These are phyloP conservation scores for Drosophila niveifrons DNA, from an alignment of 2,888 invertebrate genomes.

Conservation along the genomic window DNA sequence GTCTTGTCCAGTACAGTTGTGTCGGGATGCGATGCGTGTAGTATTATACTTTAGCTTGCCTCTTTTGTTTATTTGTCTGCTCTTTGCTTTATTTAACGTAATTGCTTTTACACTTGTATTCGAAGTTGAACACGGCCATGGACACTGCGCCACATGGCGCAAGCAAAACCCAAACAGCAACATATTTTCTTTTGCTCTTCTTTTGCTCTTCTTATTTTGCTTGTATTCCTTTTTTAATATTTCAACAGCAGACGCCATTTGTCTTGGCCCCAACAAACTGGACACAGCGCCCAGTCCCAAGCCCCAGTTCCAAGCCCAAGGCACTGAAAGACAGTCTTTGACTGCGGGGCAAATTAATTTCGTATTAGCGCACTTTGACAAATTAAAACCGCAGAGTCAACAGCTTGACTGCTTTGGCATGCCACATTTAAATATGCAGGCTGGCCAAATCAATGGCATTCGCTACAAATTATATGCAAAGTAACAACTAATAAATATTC, in stretches of 20 bases:
- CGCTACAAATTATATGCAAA: slow-evolving; percentile 78
- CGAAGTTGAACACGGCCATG: slow-evolving; percentile 24
- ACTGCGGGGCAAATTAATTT: slow-evolving; percentile 72
- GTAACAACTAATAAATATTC: slow-evolving; percentile 80
- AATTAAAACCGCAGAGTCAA: slow-evolving; percentile 80
- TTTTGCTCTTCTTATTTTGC: not conserved
- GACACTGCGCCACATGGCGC: slow-evolving; percentile 56
- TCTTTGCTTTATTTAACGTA: slow-evolving; percentile 79
- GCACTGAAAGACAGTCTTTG: slow-evolving; percentile 34
- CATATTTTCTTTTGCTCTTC: slow-evolving; percentile 35
- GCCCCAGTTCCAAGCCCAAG: slow-evolving; percentile 26
- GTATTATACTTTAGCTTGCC: slow-evolving; percentile 44
- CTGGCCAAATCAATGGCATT: slow-evolving; percentile 73
- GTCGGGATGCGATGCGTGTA: slow-evolving; percentile 38
- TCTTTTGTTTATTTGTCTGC: slow-evolving; percentile 68
- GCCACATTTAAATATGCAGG: slow-evolving; percentile 68
- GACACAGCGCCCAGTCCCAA: slow-evolving; percentile 58
- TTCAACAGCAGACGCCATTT: slow-evolving; percentile 78
- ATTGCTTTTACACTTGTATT: slow-evolving; percentile 69
- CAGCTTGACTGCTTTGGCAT: slow-evolving; percentile 61
- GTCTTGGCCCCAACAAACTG: slow-evolving; percentile 71
- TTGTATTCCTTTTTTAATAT: slow-evolving; percentile 68
- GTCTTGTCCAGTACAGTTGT: slow-evolving; percentile 59
- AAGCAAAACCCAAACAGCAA: slow-evolving; percentile 21
- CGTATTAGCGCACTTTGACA: slow-evolving; percentile 80